phyloP scores from a whole-genome alignment of 2,797 vertebrate genomes.

The Helicolenus hilgendorfi region DNA sequence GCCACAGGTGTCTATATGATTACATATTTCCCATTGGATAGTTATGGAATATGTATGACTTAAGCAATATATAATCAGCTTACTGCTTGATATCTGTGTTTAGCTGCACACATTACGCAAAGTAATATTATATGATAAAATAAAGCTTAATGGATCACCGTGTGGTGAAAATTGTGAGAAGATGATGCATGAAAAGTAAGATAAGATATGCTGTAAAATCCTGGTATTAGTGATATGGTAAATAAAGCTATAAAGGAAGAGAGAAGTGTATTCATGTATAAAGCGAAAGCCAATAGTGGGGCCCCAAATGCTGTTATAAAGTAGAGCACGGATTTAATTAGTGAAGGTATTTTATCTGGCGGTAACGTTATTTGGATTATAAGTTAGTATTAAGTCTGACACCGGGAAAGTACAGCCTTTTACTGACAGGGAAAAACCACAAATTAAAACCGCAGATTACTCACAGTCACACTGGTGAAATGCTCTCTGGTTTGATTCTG shows the following conservation, averaged over 20 bases:
- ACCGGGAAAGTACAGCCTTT: background rate
- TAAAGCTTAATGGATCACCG: background rate
- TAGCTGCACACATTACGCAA: background rate
- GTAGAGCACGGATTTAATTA: background rate
- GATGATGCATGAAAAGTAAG: background rate
- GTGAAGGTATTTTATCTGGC: background rate
- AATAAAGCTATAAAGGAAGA: background rate
- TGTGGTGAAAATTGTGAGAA: background rate
- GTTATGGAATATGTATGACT: background rate
- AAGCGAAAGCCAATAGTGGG: background rate
- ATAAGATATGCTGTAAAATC: background rate
- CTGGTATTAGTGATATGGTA: background rate
- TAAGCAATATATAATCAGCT: background rate
- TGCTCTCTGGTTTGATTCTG: no score
- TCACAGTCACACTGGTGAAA: background rate
- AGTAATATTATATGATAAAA: background rate
- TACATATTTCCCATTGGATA: background rate
- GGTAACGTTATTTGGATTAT: background rate
- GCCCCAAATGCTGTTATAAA: background rate
- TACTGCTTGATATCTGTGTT: background rate
- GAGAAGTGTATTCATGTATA: background rate
- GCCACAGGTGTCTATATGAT: constrained; percentile 3
- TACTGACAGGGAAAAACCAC: background rate
- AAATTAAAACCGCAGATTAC: background rate
- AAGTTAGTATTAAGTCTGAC: background rate